phyloP scores from a whole-genome alignment of 2,113 vertebrate species.

The Leucoraja erinaceus region DNA sequence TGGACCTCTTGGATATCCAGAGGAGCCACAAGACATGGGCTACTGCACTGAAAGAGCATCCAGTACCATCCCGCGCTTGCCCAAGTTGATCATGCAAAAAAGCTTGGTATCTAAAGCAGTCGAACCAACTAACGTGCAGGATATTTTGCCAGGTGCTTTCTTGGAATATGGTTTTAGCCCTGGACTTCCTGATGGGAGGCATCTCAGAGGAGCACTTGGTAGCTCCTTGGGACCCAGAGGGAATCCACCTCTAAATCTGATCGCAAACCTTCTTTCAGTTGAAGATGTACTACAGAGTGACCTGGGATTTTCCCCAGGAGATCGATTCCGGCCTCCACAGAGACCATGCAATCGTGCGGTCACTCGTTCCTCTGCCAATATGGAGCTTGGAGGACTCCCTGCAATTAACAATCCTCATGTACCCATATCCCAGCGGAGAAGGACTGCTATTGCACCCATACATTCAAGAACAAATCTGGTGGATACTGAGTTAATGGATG shows the following conservation, averaged over 20 bases:
- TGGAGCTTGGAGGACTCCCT: constrained; percentile 40
- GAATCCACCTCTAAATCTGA: constrained; percentile 49
- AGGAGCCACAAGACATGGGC: constrained; percentile 45
- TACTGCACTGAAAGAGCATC: constrained; percentile 46
- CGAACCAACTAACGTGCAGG: constrained; percentile 49
- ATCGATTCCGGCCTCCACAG: constrained; percentile 36
- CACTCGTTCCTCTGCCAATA: constrained; percentile 31
- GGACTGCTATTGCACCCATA: constrained; percentile 63
- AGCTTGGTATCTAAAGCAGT: constrained; percentile 66
- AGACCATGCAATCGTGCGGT: constrained; percentile 50
- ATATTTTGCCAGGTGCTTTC: constrained; percentile 56
- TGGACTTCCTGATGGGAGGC: constrained; percentile 46
- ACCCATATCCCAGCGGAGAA: constrained; percentile 57
- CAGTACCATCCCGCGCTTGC: constrained; percentile 73
- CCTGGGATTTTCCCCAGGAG: background rate
- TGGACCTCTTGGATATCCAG: constrained; percentile 44
- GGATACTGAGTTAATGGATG: constrained; percentile 82
- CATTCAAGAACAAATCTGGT: constrained; percentile 87
- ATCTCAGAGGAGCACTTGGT: constrained; percentile 40
- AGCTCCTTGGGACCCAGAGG: constrained; percentile 42
- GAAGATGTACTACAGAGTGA: constrained; percentile 48
- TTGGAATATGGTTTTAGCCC: constrained; percentile 47
- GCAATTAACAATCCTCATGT: constrained; percentile 46
- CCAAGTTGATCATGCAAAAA: constrained; percentile 70
- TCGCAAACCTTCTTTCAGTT: constrained; percentile 59